Percentiles rank a stretch among this genome's conserved stretches.
Evolutionary conservation across 2,888 invertebrate species (phyloP).

Genomic region (Drosophila mimetica): DNA sequence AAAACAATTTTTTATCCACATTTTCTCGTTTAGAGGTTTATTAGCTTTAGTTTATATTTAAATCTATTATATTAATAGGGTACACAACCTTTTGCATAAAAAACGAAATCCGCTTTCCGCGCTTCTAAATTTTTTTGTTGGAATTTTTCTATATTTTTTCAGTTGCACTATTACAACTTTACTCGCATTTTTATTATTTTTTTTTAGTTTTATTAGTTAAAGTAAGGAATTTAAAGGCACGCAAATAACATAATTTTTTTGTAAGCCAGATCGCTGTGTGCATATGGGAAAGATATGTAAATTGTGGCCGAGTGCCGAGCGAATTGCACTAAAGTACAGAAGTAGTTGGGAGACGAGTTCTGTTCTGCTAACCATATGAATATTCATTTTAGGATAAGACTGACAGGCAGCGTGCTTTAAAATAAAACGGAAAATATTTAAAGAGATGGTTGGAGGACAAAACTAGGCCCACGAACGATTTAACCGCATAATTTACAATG

Average conservation of each 20-base stretch:
- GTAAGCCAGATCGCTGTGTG: slow-evolving; percentile 10
- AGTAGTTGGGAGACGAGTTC: slow-evolving; percentile 23
- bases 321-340: slow-evolving; percentile 42
- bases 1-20: too few relatives aligned
- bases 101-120: not conserved
- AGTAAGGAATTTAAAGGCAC: slow-evolving; percentile 44
- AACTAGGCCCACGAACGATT: slow-evolving; percentile 63
- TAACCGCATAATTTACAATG: slow-evolving; percentile 78
- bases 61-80: not conserved
- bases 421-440: slow-evolving; percentile 7
- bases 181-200: slow-evolving; percentile 13
- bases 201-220: slow-evolving; percentile 8
- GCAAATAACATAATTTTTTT: slow-evolving; percentile 23
- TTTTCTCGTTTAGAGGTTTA: too few relatives aligned
- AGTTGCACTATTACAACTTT: slow-evolving; percentile 34
- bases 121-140: slow-evolving; percentile 2
- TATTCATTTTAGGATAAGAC: slow-evolving; percentile 41
- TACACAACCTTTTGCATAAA: not conserved
- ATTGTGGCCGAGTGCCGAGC: slow-evolving; percentile 44
- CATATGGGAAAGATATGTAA: slow-evolving; percentile 61
- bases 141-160: slow-evolving; percentile 18
- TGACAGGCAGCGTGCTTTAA: slow-evolving; percentile 13
- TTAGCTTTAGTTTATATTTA: too few relatives aligned
- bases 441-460: slow-evolving; percentile 19
- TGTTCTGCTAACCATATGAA: slow-evolving; percentile 35